Evolutionary conservation across 2,888 invertebrate species (phyloP), one percentile per base, ranked within the genome.

Genomic region (Tipula helvola): DNA sequence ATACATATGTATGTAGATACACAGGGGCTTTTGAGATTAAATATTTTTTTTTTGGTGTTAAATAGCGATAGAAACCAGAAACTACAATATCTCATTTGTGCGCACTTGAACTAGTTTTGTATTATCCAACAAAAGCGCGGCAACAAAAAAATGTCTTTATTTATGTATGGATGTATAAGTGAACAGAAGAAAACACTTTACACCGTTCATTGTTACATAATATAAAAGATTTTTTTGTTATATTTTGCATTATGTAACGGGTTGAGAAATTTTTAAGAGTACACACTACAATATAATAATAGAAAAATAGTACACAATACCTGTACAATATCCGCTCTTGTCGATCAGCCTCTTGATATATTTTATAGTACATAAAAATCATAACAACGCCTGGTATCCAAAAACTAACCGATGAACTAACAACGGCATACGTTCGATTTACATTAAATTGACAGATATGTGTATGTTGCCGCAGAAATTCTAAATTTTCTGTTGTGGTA

Each of bases 361-460:
- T 96, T 91, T 96, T 95, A 92, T 96, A 97, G 92, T 97, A 98
- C 95, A 97, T 97, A 89, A 95, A 95, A 89, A 97, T 94, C 97
- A 97, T 98, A 87, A 97, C 97, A 90, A 97, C 95, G 83, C 97
- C 97, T 0, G 97, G 97, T 88, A 97, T 95, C 97, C 97, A 98
- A 91, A 97, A 98, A 91, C 97, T 97, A 89, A 97, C 96, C 91
- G 96, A 95, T 88, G 97, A 97, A 87, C 97, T 97, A 88, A 97
- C 94, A 89, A 97, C 95, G 86, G 97, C 97, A 89, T 97, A 98
- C 87, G 95, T 94, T 91, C 94, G 95, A 92, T 97, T 97, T 90
- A 97, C 97, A 88, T 95, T 95, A 90, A 97, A 97, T 90, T 94
- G 94, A 91, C 97, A 97, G 90, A 91, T 90, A 91, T 89, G 89